Conservation (phyloP, 1,140 invertebrate species). For the Euglossa dilemma region DNA sequence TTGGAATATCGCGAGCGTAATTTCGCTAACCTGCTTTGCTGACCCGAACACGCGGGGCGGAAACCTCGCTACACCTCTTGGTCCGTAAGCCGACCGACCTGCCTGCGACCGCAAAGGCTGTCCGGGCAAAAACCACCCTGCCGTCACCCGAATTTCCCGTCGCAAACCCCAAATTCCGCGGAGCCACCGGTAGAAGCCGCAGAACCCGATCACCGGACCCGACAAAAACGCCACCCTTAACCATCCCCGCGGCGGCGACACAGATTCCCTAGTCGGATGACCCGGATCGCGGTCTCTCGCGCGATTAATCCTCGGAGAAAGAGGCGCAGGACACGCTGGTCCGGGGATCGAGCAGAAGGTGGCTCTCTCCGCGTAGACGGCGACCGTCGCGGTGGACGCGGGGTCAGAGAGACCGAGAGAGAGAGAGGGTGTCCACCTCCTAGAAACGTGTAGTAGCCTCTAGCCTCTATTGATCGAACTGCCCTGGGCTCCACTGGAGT, state of each 20-base stretch:
- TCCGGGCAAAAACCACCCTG: too few relatives aligned
- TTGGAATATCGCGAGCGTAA: background rate
- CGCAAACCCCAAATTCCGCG: background rate
- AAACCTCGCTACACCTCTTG: too few relatives aligned
- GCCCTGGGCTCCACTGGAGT: constrained; percentile 76
- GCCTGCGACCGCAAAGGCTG: too few relatives aligned
- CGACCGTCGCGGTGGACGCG: constrained; percentile 46
- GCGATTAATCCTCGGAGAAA: constrained; percentile 38
- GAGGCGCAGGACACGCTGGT: constrained; percentile 36
- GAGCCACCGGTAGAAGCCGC: background rate
- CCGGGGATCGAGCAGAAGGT: constrained; percentile 53
- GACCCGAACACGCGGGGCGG: too few relatives aligned
- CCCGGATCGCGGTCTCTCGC: constrained; percentile 16
- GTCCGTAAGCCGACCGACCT: too few relatives aligned
- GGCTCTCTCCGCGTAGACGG: constrained; percentile 54
- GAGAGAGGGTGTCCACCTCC: constrained; percentile 72
- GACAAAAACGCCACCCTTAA: background rate
- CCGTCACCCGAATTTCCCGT: background rate
- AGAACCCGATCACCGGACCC: background rate
- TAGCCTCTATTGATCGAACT: constrained; percentile 78
- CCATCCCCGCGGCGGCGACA: background rate
- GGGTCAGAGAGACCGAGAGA: background rate
- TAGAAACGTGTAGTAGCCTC: constrained; percentile 72
- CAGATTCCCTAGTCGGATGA: background rate
- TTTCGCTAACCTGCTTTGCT: too few relatives aligned